Percentiles rank a stretch among this genome's conserved stretches.
phyloP scores from a whole-genome alignment of 92 coral and sea anemone genomes.

The Parazoanthus darwini region DNA sequence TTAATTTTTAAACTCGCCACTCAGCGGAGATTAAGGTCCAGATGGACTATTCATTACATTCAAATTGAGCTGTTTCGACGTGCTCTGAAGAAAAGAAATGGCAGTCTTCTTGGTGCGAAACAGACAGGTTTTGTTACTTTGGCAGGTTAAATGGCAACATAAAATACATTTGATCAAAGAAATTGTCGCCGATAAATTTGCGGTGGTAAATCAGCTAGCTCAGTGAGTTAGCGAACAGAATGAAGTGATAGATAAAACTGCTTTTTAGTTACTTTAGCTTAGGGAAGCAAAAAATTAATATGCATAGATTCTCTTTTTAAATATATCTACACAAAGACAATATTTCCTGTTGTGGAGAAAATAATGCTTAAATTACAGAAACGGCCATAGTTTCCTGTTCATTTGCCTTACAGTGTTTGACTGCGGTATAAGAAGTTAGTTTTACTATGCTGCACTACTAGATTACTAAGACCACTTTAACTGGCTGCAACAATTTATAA shows the following conservation, averaged over 20 bases:
- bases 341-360: background rate
- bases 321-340: background rate
- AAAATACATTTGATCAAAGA: background rate
- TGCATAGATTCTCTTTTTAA: background rate
- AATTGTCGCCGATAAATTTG: background rate
- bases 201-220: background rate
- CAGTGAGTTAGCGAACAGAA: background rate
- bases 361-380: too few relatives aligned
- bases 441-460: background rate
- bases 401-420: background rate
- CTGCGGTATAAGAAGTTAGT: background rate
- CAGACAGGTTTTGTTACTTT: background rate
- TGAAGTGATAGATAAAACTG: background rate
- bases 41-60: too few relatives aligned
- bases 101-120: background rate
- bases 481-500: background rate
- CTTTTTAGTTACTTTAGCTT: background rate
- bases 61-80: background rate
- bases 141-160: background rate
- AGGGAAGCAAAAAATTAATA: background rate
- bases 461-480: background rate
- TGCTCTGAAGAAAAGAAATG: too few relatives aligned
- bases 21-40: background rate
- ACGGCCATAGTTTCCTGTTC: background rate
- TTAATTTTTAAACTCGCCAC: background rate